phyloP scores from a whole-genome alignment of 1,140 invertebrate species.

The Hycleus cichorii region DNA sequence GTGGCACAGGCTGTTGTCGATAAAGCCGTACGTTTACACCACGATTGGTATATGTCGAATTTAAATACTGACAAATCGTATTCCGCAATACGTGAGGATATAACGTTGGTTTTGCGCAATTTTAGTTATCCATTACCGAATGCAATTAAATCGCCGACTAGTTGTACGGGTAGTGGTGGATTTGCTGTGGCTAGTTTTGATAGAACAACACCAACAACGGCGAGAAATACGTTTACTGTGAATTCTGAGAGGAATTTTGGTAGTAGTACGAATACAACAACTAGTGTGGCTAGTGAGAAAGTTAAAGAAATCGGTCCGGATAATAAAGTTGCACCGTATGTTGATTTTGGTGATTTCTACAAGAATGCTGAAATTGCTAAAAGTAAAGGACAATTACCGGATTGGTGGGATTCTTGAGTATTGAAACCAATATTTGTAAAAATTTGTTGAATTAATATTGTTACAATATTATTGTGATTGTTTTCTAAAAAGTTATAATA shows the following conservation, averaged over 20 bases:
- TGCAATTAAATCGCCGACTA: constrained; percentile 48
- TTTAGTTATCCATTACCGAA: constrained; percentile 74
- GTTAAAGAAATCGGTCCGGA: constrained; percentile 28
- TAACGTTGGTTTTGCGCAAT: constrained; percentile 78
- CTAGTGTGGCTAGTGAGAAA: constrained; percentile 25
- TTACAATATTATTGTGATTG: constrained; percentile 7
- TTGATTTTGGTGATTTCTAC: constrained; percentile 79
- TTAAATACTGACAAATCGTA: constrained; percentile 44
- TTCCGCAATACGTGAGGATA: constrained; percentile 60
- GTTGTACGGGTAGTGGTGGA: constrained; percentile 47
- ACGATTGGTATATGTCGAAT: constrained; percentile 68
- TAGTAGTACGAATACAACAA: constrained; percentile 32
- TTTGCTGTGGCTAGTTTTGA: constrained; percentile 23
- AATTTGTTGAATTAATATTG: not conserved
- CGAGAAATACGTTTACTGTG: constrained; percentile 29
- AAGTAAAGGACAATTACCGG: constrained; percentile 28
- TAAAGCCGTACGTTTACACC: constrained; percentile 75
- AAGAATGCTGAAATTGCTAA: constrained; percentile 51
- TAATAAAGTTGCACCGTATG: constrained; percentile 64
- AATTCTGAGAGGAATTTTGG: constrained; percentile 20
- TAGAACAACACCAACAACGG: constrained; percentile 14
- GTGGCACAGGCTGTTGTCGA: constrained; percentile 84
- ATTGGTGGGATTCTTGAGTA: constrained; percentile 19
- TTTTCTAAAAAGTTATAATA: not conserved
- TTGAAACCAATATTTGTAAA: constrained; percentile 7